Evolutionary conservation across 2,113 vertebrate genomes (phyloP).

Genomic region (Verasper variegatus): DNA sequence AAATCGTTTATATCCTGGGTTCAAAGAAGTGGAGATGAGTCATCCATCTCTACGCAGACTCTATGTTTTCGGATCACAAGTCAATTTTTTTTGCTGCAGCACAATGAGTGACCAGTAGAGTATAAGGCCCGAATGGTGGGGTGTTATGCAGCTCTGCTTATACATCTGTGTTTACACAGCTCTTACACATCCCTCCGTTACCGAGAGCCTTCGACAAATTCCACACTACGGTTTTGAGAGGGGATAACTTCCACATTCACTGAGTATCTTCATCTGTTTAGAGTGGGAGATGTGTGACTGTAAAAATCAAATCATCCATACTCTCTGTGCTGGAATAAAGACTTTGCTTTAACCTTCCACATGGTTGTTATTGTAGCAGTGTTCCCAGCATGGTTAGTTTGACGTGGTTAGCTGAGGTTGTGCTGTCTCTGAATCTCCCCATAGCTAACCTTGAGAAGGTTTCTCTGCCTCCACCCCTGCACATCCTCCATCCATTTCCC

Average conservation of each 20-base stretch:
- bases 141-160: neutral
- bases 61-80: too few species aligned
- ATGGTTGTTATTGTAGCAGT: neutral
- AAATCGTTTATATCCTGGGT: too few species aligned
- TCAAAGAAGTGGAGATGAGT: too few species aligned
- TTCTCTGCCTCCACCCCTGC: slow-evolving; percentile 5
- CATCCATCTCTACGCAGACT: too few species aligned
- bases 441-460: slow-evolving; percentile 38
- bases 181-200: neutral
- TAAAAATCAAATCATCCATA: neutral
- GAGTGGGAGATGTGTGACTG: neutral
- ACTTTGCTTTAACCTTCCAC: neutral
- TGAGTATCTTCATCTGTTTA: neutral
- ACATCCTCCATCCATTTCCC: slow-evolving; percentile 32
- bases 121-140: neutral
- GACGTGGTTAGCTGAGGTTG: neutral
- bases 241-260: neutral
- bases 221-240: neutral
- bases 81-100: neutral
- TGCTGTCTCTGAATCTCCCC: neutral
- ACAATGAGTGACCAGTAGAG: neutral
- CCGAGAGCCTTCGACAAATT: neutral
- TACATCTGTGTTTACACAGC: neutral
- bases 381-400: neutral
- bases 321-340: neutral